phyloP scores from a whole-genome alignment of 1,140 invertebrate genomes.

The Drosophila pectinifera region DNA sequence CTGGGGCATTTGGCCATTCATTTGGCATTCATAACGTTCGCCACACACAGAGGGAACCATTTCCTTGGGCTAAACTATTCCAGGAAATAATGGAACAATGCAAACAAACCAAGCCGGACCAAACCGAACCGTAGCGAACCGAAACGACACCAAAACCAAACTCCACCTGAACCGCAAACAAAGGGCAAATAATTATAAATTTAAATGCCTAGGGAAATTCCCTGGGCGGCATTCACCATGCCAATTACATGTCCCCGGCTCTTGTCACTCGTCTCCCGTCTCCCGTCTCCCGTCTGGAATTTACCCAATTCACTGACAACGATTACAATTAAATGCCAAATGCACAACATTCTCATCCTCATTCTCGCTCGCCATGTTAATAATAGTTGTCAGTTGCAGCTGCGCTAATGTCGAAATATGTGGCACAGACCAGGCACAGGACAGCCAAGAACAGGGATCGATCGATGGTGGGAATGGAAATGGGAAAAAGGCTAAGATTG shows the following conservation, averaged over 20 bases:
- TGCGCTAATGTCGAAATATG: conserved; percentile 47
- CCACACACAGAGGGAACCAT: conserved; percentile 11
- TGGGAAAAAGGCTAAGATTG: too few species aligned
- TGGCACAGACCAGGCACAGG: conserved; percentile 18
- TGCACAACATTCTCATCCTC: conserved; percentile 40
- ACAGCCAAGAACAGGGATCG: conserved; percentile 15
- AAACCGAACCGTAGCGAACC: not conserved
- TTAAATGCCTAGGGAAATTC: conserved; percentile 37
- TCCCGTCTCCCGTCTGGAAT: conserved; percentile 26
- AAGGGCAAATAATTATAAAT: conserved; percentile 56
- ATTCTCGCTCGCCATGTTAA: conserved; percentile 43
- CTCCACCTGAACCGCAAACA: conserved; percentile 29
- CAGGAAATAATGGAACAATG: conserved; percentile 24
- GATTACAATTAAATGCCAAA: conserved; percentile 70
- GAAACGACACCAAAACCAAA: conserved; percentile 16
- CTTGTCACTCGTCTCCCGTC: conserved; percentile 27
- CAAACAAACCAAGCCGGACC: not conserved
- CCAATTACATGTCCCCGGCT: conserved; percentile 45
- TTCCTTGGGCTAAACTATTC: conserved; percentile 28
- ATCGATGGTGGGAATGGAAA: not conserved
- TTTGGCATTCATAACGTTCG: conserved; percentile 35
- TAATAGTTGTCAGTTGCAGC: conserved; percentile 77
- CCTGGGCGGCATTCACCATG: conserved; percentile 11
- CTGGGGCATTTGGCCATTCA: conserved; percentile 9
- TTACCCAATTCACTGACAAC: conserved; percentile 59